Evolutionary conservation across 1,140 invertebrate species (phyloP).

Genomic region (Ceratina japonica): DNA sequence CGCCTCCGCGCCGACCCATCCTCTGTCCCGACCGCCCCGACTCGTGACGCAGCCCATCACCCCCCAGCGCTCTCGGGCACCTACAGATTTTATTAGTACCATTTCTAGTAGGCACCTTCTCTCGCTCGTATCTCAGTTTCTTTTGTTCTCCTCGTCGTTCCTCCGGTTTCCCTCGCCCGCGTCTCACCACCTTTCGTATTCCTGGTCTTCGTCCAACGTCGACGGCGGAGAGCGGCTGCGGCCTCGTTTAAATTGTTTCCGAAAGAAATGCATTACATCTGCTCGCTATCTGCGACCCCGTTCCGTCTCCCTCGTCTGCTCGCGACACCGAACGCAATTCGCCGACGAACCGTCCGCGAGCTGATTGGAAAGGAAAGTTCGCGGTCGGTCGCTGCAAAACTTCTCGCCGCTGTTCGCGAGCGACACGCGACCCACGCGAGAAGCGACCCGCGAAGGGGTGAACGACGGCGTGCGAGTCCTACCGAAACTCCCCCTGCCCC

Average conservation of each 20-base stretch:
- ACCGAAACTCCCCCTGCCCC: background rate
- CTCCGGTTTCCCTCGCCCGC: conserved; percentile 6
- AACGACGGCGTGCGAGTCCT: background rate
- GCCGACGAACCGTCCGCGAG: background rate
- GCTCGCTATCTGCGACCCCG: conserved; percentile 5
- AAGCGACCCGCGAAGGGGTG: background rate
- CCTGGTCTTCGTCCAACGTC: conserved; percentile 52
- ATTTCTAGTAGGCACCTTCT: conserved; percentile 71
- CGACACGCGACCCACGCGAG: background rate
- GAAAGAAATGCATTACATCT: conserved; percentile 43
- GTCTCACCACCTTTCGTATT: background rate
- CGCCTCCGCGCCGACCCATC: conserved; percentile 63
- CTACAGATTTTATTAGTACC: conserved; percentile 75
- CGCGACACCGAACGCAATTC: conserved; percentile 11
- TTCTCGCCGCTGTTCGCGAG: background rate
- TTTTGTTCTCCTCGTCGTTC: conserved; percentile 29
- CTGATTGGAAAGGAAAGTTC: conserved; percentile 22
- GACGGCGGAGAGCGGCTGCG: conserved; percentile 35
- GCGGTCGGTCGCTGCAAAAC: background rate
- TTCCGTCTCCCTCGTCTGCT: too few species aligned
- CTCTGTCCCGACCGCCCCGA: conserved; percentile 37
- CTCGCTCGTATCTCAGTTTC: conserved; percentile 58
- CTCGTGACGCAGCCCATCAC: conserved; percentile 23
- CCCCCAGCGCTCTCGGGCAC: conserved; percentile 47
- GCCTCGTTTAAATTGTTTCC: conserved; percentile 65